phyloP scores from a whole-genome alignment of 2,797 vertebrate genomes.

The Crenichthys baileyi region DNA sequence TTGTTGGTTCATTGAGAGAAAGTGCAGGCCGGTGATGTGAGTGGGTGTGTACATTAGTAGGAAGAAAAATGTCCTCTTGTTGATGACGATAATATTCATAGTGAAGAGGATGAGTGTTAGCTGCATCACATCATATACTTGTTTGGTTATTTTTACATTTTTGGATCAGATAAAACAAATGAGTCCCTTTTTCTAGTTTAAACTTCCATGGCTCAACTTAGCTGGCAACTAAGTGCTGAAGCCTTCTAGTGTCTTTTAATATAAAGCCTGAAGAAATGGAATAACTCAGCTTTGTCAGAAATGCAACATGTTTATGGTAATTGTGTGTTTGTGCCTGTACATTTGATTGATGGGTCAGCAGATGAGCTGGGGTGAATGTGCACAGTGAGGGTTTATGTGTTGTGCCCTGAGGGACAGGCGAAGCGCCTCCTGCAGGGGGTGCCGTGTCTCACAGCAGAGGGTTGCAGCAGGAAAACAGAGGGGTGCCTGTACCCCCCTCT shows the following conservation, averaged over 20 bases:
- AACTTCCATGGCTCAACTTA: constrained; percentile 1
- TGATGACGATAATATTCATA: constrained; percentile 42
- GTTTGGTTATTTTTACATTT: constrained; percentile 34
- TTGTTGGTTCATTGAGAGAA: constrained; percentile 57
- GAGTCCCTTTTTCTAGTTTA: neutral
- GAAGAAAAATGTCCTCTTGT: constrained; percentile 10
- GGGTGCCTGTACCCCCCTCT: constrained; percentile 86
- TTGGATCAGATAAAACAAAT: constrained; percentile 20
- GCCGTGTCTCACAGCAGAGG: constrained; percentile 77
- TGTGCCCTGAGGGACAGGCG: constrained; percentile 75
- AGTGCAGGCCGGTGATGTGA: constrained; percentile 17
- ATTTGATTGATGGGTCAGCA: constrained; percentile 80
- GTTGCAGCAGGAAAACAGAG: constrained; percentile 79
- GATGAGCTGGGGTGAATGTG: constrained; percentile 69
- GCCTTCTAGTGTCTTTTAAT: constrained; percentile 22
- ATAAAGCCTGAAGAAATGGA: constrained; percentile 24
- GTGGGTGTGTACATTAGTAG: constrained; percentile 19
- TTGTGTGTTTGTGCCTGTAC: constrained; percentile 25
- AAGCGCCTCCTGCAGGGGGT: constrained; percentile 85
- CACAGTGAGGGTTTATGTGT: constrained; percentile 44
- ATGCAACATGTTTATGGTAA: constrained; percentile 38
- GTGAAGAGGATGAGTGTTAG: constrained; percentile 14
- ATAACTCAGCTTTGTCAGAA: constrained; percentile 25
- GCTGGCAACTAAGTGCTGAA: neutral
- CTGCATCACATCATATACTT: constrained; percentile 34